A percentile compares a stretch with the other conserved stretches of the same genome.
Evolutionary conservation across 2,797 vertebrate species (phyloP).

Genomic region (Diplodus sargus): DNA sequence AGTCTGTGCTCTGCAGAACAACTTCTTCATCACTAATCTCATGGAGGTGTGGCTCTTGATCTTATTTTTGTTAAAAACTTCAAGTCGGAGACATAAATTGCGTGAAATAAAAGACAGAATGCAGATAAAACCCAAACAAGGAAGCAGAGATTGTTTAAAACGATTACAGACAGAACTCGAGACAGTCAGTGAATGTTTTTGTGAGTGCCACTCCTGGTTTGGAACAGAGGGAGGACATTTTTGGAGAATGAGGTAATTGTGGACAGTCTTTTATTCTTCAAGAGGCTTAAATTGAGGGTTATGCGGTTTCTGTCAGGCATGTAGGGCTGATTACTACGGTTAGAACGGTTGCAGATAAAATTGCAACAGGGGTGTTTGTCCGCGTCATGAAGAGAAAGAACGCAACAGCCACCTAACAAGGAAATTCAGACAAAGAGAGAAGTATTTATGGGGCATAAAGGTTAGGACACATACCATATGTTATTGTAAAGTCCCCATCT

Average conservation of each 20-base stretch:
- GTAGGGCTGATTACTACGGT: neutral
- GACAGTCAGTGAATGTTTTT: neutral
- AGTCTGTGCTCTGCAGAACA: conserved; percentile 93
- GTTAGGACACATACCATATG: neutral
- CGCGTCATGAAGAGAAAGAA: neutral
- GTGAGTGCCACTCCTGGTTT: conserved; percentile 15
- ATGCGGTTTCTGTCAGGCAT: neutral
- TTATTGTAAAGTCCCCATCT: too few relatives aligned
- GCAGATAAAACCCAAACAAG: neutral
- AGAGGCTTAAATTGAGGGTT: neutral
- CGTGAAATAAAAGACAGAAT: neutral
- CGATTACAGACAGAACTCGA: neutral
- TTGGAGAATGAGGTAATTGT: conserved; percentile 49
- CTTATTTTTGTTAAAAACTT: neutral
- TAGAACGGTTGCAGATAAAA: neutral
- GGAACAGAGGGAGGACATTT: conserved; percentile 41
- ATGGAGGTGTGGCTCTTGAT: conserved; percentile 87
- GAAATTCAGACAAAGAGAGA: neutral
- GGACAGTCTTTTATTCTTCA: conserved; percentile 2
- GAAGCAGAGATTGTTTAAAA: neutral
- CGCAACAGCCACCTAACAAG: neutral
- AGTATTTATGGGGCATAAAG: neutral
- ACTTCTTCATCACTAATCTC: conserved; percentile 97
- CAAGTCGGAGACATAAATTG: neutral
- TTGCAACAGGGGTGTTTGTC: neutral